Conservation (phyloP, 2,797 vertebrate genomes). For the Acanthornis magna region DNA sequence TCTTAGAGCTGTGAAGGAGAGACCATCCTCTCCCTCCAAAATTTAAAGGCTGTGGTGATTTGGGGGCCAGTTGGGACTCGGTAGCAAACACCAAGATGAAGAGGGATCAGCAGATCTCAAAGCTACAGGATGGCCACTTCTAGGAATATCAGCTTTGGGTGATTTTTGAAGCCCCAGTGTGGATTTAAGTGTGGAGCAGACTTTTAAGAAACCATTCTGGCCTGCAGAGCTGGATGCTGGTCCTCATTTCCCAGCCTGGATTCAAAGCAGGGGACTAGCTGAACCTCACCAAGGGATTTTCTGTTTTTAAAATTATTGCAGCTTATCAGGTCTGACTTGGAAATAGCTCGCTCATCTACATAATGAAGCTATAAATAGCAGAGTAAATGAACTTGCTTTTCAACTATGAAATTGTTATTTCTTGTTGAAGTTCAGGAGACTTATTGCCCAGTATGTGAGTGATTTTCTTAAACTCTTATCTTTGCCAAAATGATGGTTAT, state of each 20-base stretch:
- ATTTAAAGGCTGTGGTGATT: too few relatives aligned
- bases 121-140: neutral
- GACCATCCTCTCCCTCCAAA: neutral
- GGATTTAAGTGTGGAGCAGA: neutral
- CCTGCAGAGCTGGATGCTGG: neutral
- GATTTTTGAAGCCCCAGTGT: neutral
- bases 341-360: neutral
- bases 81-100: neutral
- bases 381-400: slow-evolving; percentile 7
- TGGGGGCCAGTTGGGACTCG: accelerated
- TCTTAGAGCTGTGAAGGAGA: neutral
- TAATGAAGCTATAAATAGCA: slow-evolving; percentile 14
- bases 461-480: neutral
- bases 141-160: accelerated
- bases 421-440: neutral
- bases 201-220: neutral
- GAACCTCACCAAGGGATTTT: neutral
- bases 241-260: neutral
- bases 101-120: neutral
- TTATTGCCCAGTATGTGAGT: neutral
- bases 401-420: neutral
- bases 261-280: neutral
- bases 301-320: neutral
- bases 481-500: neutral
- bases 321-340: neutral